A percentile compares a stretch with the other conserved stretches of the same genome.
These are phyloP conservation scores for Sarcophilus harrisii DNA, from an alignment of 2,797 vertebrate species.

Conservation along the genomic window DNA sequence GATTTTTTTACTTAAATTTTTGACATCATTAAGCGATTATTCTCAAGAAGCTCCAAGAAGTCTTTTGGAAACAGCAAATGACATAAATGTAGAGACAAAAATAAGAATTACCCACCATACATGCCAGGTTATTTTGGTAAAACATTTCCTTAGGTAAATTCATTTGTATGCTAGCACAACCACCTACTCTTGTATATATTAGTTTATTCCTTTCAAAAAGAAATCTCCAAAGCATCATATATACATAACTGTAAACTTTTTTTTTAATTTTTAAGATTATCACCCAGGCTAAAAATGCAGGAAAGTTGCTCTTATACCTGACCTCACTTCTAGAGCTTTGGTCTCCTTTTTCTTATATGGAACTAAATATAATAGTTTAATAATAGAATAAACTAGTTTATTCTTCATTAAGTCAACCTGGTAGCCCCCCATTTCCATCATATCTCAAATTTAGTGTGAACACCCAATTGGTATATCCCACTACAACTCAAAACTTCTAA, in stretches of 20 bases:
- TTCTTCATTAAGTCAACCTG: background rate
- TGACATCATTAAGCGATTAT: background rate
- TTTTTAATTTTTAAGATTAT: background rate
- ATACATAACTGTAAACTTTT: constrained; percentile 7
- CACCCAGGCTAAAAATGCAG: background rate
- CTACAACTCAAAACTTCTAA: background rate
- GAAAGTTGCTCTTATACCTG: background rate
- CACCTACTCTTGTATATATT: background rate
- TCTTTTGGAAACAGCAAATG: background rate
- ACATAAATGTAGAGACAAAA: background rate
- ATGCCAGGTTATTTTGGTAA: background rate
- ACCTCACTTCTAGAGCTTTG: background rate
- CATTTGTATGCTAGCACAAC: background rate
- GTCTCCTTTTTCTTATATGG: background rate
- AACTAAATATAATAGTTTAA: too few relatives aligned
- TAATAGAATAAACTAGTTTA: too few relatives aligned
- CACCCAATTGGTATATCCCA: background rate
- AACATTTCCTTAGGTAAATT: background rate
- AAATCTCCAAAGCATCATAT: background rate
- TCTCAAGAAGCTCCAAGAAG: background rate
- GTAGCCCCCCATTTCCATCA: background rate
- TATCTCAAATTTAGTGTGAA: background rate
- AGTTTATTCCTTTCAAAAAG: constrained; percentile 44
- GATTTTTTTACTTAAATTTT: background rate
- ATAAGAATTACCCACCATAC: background rate